Percentiles rank a stretch among this genome's conserved stretches.
Conservation (phyloP, 2,888 invertebrate genomes). For the Torymus auratus region DNA sequence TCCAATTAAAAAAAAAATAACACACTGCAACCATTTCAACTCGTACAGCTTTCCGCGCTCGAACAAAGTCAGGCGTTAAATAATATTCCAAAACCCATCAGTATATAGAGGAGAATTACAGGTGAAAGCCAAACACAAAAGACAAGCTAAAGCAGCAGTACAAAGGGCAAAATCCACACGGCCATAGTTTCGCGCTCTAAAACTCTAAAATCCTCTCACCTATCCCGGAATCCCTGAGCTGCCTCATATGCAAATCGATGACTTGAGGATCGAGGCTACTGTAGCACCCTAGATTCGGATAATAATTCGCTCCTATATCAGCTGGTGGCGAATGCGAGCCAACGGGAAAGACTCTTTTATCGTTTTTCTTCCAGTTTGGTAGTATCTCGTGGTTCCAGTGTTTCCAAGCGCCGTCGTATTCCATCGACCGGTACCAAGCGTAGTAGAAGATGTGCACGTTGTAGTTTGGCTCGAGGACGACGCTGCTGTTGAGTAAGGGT, state of each 20-base stretch:
- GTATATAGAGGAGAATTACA: no score
- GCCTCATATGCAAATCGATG: constrained; percentile 80
- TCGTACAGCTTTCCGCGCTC: no score
- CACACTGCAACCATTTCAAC: no score
- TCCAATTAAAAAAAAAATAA: no score
- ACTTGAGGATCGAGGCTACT: constrained; percentile 78
- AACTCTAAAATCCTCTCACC: constrained; percentile 68
- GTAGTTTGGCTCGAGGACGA: constrained; percentile 67
- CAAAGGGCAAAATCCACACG: no score
- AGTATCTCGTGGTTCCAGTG: constrained; percentile 73
- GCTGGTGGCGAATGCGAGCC: constrained; percentile 79
- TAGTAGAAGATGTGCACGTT: constrained; percentile 74
- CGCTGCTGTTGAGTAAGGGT: constrained; percentile 64
- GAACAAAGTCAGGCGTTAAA: no score
- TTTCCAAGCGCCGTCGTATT: constrained; percentile 69
- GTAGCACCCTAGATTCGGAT: constrained; percentile 79
- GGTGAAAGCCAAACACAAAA: no score
- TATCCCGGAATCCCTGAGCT: constrained; percentile 80
- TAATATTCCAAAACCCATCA: no score
- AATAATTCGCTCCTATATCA: constrained; percentile 79
- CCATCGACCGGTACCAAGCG: constrained; percentile 72
- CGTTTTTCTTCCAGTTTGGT: constrained; percentile 74
- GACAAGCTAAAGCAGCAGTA: no score
- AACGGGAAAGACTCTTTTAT: constrained; percentile 76
- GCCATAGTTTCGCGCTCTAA: no score